Conservation (phyloP, 2,113 vertebrate genomes). For the Thunnus maccoyii region DNA sequence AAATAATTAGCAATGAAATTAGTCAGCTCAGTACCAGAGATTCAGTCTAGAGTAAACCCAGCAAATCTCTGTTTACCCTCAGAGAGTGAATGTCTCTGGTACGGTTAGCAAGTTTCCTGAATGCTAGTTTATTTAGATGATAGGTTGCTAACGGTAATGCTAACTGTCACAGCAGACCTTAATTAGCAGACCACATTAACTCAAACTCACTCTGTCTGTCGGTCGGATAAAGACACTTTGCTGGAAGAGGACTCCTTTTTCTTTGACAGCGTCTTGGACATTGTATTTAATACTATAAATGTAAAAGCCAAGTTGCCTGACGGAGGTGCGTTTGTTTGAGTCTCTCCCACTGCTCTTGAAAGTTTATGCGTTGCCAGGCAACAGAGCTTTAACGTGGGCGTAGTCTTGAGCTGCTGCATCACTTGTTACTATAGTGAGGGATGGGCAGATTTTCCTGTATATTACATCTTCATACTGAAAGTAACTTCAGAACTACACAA, state of each 20-base stretch:
- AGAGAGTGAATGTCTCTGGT: not conserved
- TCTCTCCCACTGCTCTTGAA: slow-evolving; percentile 5
- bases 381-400: slow-evolving; percentile 32
- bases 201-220: slow-evolving; percentile 85
- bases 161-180: not conserved
- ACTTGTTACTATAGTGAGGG: not conserved
- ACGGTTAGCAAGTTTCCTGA: not conserved
- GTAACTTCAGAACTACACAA: no score
- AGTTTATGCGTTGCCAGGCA: slow-evolving; percentile 77
- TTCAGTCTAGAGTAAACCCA: not conserved
- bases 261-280: slow-evolving; percentile 80
- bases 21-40: slow-evolving; percentile 3
- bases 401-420: not conserved
- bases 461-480: not conserved
- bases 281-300: slow-evolving; percentile 29
- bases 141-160: slow-evolving; percentile 32
- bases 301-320: rapidly evolving
- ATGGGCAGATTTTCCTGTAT: not conserved
- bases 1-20: slow-evolving; percentile 6
- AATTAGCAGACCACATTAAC: not conserved
- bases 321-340: not conserved
- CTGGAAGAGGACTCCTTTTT: slow-evolving; percentile 81
- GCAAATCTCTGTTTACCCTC: slow-evolving; percentile 11
- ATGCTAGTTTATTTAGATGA: not conserved
- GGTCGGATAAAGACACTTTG: slow-evolving; percentile 76